Evolutionary conservation across 2,113 vertebrate species (phyloP).

Genomic region (Paramormyrops kingsleyae): DNA sequence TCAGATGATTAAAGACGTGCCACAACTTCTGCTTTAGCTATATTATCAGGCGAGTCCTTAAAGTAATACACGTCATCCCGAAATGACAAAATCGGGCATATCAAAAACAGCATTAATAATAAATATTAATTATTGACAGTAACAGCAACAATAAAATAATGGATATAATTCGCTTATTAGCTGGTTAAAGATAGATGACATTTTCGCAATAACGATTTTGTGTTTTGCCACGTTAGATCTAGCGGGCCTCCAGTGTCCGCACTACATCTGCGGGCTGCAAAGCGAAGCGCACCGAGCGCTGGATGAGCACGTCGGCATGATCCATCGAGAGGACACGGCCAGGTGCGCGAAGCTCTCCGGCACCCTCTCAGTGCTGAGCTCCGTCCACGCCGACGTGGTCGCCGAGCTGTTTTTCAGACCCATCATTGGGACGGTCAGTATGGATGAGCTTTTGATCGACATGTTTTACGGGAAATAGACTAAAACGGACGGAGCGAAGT

Average conservation of each 20-base stretch:
- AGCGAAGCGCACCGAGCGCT: slow-evolving; percentile 87
- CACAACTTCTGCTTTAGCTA: background rate
- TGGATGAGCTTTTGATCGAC: slow-evolving; percentile 94
- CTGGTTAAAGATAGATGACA: background rate
- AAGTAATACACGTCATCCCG: background rate
- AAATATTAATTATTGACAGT: background rate
- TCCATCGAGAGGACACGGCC: slow-evolving; percentile 70
- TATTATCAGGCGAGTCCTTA: background rate
- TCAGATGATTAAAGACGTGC: background rate
- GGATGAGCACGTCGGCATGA: slow-evolving; percentile 81
- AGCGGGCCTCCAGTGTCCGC: slow-evolving; percentile 78
- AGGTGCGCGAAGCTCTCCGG: slow-evolving; percentile 84
- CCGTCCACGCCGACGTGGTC: slow-evolving; percentile 77
- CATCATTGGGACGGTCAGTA: slow-evolving; percentile 85
- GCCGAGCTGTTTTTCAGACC: slow-evolving; percentile 92
- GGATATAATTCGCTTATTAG: background rate
- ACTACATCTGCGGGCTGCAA: slow-evolving; percentile 88
- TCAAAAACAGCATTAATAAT: background rate
- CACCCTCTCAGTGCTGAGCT: slow-evolving; percentile 80
- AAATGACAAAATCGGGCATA: background rate
- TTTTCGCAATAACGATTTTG: background rate
- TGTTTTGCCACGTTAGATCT: slow-evolving; percentile 64
- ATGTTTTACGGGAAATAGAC: slow-evolving; percentile 87
- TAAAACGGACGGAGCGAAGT: background rate
- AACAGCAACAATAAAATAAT: background rate